Evolutionary conservation across 2,113 vertebrate species (phyloP).

Genomic region (Notothenia coriiceps): DNA sequence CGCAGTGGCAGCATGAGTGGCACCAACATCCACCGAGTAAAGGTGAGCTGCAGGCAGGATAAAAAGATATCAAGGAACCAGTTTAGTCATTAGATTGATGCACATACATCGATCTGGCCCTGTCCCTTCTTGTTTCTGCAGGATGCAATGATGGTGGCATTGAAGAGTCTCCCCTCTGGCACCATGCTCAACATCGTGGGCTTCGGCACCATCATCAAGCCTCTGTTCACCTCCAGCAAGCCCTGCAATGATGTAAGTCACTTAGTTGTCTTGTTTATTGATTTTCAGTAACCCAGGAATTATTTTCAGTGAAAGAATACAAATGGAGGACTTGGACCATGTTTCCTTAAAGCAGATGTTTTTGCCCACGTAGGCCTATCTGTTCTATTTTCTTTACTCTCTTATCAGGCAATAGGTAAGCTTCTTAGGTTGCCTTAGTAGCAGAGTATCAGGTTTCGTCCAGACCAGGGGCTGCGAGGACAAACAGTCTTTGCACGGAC

Average conservation of each 20-base stretch:
- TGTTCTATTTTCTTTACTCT: constrained; percentile 50
- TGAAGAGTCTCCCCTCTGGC: constrained; percentile 92
- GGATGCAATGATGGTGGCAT: constrained; percentile 92
- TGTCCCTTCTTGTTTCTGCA: constrained; percentile 63
- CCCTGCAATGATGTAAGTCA: constrained; percentile 89
- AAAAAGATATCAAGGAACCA: neutral
- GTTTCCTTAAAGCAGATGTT: constrained; percentile 47
- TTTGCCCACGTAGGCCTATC: constrained; percentile 27
- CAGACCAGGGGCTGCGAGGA: constrained; percentile 65
- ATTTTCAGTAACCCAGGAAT: neutral
- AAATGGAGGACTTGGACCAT: constrained; percentile 10
- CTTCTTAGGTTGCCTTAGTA: constrained; percentile 81
- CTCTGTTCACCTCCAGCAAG: constrained; percentile 90
- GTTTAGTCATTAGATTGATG: neutral
- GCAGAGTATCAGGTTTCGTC: constrained; percentile 83
- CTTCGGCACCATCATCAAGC: constrained; percentile 85
- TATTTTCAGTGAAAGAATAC: neutral
- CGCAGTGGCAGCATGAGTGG: constrained; percentile 80
- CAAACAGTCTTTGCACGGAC: constrained; percentile 75
- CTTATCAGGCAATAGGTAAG: constrained; percentile 72
- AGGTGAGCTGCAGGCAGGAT: constrained; percentile 73
- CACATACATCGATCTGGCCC: neutral
- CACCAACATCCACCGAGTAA: constrained; percentile 84
- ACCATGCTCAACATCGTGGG: constrained; percentile 90
- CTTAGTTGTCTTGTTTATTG: neutral